phyloP scores from a whole-genome alignment of 2,888 invertebrate genomes.

The Scrobipalpa costella region DNA sequence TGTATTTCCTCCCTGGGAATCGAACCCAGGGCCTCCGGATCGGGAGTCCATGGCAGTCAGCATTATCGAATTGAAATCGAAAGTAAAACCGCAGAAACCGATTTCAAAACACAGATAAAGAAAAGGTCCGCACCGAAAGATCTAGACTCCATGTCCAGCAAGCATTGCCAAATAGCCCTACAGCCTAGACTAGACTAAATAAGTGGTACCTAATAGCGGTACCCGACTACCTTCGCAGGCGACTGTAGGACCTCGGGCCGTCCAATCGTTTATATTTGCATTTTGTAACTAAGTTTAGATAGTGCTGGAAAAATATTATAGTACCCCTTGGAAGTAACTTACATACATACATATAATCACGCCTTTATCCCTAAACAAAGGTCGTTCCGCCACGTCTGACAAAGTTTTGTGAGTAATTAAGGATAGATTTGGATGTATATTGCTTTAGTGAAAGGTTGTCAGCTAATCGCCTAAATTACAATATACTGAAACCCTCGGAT shows the following conservation, averaged over 20 bases:
- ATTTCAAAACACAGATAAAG: background rate
- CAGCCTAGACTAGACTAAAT: background rate
- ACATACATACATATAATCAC: too few species aligned
- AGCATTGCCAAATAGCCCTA: slow-evolving; percentile 8
- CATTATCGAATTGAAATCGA: background rate
- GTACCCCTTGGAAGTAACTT: too few species aligned
- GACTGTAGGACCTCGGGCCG: background rate
- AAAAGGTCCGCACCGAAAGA: background rate
- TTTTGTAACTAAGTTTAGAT: background rate
- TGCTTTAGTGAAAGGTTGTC: too few species aligned
- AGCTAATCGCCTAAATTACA: too few species aligned
- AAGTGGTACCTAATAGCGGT: background rate
- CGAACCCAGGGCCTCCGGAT: too few species aligned
- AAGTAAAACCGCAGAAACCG: background rate
- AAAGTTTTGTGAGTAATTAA: too few species aligned
- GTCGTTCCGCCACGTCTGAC: too few species aligned
- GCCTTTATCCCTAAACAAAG: too few species aligned
- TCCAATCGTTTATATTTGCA: slow-evolving; percentile 2
- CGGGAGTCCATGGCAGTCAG: too few species aligned
- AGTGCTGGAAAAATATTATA: background rate
- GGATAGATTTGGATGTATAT: too few species aligned
- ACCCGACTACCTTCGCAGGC: slow-evolving; percentile 1
- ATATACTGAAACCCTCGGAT: too few species aligned
- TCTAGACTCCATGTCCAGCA: background rate
- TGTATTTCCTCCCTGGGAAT: too few species aligned